These are phyloP conservation scores for Cancer borealis DNA, from an alignment of 2,888 invertebrate species.

Conservation along the genomic window DNA sequence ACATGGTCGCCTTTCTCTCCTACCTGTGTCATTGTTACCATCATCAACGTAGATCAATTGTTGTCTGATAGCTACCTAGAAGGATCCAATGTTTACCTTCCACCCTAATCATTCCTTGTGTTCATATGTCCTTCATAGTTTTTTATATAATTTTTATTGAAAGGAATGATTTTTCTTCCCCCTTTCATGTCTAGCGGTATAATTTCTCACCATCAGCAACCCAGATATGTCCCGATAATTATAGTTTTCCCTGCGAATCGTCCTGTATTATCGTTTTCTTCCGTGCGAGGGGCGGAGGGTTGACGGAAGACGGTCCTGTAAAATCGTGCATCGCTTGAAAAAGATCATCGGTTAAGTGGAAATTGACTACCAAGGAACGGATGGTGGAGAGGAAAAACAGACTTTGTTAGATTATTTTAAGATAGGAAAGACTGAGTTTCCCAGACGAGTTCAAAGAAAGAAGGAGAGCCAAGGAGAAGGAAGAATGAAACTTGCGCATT, in stretches of 20 bases:
- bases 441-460: background rate
- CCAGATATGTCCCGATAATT: conserved; percentile 44
- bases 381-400: background rate
- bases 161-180: background rate
- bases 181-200: background rate
- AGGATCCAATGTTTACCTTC: background rate
- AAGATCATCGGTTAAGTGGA: background rate
- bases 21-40: background rate
- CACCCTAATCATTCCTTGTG: background rate
- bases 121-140: background rate
- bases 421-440: background rate
- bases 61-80: background rate
- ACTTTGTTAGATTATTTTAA: background rate
- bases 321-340: background rate
- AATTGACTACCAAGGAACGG: background rate
- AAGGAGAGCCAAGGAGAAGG: background rate
- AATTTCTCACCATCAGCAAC: background rate
- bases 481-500: background rate
- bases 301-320: background rate
- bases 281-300: conserved; percentile 3
- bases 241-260: conserved; percentile 47
- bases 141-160: background rate
- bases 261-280: conserved; percentile 43
- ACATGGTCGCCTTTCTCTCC: background rate
- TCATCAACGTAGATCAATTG: background rate